A percentile compares a stretch with the other conserved stretches of the same genome.
Conservation (phyloP, 2,888 invertebrate genomes). For the Papilio protenor region DNA sequence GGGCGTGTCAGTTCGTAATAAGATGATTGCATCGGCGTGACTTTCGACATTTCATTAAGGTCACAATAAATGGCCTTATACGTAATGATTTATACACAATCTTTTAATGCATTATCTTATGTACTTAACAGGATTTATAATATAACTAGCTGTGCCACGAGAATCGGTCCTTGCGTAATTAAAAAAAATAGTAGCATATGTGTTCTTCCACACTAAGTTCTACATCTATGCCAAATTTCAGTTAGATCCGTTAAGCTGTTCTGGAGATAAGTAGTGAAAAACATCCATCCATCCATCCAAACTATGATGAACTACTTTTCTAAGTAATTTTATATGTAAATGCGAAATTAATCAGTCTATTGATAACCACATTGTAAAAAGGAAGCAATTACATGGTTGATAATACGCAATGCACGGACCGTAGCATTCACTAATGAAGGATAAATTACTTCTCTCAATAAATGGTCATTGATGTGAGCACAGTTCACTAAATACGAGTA, state of each 20-base stretch:
- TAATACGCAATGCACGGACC: constrained; percentile 5
- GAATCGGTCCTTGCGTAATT: neutral
- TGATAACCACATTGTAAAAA: constrained; percentile 15
- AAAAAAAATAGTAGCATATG: neutral
- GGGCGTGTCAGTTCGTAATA: constrained; percentile 52
- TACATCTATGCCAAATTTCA: too few species aligned
- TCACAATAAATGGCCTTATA: constrained; percentile 31
- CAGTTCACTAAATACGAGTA: too few species aligned
- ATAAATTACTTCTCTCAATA: neutral
- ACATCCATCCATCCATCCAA: too few species aligned
- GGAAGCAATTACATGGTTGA: constrained; percentile 32
- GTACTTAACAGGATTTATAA: neutral
- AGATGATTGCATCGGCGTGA: constrained; percentile 43
- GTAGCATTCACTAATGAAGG: neutral
- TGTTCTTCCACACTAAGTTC: too few species aligned
- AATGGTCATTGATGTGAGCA: neutral
- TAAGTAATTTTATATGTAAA: neutral
- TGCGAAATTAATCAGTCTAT: neutral
- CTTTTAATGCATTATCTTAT: neutral
- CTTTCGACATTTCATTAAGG: constrained; percentile 44
- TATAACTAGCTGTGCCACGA: neutral
- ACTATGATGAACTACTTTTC: too few species aligned
- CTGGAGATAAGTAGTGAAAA: too few species aligned
- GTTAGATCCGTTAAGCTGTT: too few species aligned
- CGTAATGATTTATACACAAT: neutral